A percentile compares a stretch with the other conserved stretches of the same genome.
Evolutionary conservation across 2,113 vertebrate species (phyloP).

Genomic region (Chascanopsetta lugubris): DNA sequence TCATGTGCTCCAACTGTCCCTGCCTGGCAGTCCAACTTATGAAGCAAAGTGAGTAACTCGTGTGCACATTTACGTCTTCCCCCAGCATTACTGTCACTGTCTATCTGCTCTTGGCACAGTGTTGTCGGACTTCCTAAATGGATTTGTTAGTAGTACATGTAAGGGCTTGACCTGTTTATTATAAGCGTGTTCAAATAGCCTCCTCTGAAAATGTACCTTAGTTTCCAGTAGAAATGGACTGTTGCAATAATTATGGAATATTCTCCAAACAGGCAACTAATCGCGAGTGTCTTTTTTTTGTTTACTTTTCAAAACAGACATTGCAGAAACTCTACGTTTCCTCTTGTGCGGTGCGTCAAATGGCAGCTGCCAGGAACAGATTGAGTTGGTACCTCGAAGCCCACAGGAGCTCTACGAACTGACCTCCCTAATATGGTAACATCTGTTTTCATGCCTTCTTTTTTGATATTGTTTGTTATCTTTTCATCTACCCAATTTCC

Average conservation of each 20-base stretch:
- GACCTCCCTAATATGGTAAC: constrained; percentile 98
- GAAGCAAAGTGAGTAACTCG: constrained; percentile 93
- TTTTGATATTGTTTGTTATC: background rate
- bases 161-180: background rate
- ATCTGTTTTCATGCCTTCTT: background rate
- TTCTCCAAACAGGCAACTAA: background rate
- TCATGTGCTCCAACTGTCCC: constrained; percentile 99
- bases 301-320: constrained; percentile 81
- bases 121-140: background rate
- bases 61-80: background rate
- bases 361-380: constrained; percentile 97
- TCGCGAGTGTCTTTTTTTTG: constrained; percentile 13
- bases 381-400: constrained; percentile 96
- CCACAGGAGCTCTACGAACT: constrained; percentile 98
- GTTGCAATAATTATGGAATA: background rate
- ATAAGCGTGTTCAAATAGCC: background rate
- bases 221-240: background rate
- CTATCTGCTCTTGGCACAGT: background rate
- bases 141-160: background rate
- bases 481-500: background rate
- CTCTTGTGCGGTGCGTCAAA: constrained; percentile 96
- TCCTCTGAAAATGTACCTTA: background rate
- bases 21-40: constrained; percentile 97
- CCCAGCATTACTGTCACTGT: background rate
- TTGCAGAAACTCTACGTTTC: constrained; percentile 97